phyloP scores from a whole-genome alignment of 2,797 vertebrate genomes.

The Presbytis comata region DNA sequence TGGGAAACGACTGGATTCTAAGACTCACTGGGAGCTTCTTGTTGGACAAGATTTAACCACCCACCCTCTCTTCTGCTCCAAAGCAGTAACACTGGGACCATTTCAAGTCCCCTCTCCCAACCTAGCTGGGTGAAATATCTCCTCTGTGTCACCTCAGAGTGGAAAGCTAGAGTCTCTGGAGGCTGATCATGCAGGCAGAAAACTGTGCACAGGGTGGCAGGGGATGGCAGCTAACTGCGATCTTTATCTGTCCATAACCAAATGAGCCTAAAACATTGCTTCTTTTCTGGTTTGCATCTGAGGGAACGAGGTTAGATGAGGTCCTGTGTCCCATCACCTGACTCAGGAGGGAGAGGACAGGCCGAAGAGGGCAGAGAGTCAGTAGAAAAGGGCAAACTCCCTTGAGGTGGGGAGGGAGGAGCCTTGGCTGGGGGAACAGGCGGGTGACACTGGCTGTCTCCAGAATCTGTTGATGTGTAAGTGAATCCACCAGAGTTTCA shows the following conservation, averaged over 20 bases:
- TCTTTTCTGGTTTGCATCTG: neutral
- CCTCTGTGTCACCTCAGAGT: too few relatives aligned
- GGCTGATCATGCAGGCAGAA: too few relatives aligned
- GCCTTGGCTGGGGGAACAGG: neutral
- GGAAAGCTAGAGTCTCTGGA: too few relatives aligned
- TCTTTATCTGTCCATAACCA: neutral
- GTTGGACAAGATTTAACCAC: neutral
- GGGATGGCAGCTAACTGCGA: neutral
- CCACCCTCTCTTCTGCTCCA: neutral
- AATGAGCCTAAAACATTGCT: neutral
- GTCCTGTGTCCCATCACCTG: too few relatives aligned
- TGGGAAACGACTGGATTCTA: neutral
- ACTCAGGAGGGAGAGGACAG: neutral
- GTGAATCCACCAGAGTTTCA: too few relatives aligned
- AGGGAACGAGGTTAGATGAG: neutral
- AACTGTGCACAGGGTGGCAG: neutral
- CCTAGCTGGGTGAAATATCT: too few relatives aligned
- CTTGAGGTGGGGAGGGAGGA: too few relatives aligned
- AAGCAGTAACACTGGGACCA: neutral
- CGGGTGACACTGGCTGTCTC: neutral
- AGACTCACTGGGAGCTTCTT: neutral
- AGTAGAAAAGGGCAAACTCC: neutral
- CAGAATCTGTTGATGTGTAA: accelerated
- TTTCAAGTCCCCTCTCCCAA: neutral
- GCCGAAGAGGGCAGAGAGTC: neutral